phyloP scores from a whole-genome alignment of 2,888 invertebrate species.

The Macroteleia sp. region DNA sequence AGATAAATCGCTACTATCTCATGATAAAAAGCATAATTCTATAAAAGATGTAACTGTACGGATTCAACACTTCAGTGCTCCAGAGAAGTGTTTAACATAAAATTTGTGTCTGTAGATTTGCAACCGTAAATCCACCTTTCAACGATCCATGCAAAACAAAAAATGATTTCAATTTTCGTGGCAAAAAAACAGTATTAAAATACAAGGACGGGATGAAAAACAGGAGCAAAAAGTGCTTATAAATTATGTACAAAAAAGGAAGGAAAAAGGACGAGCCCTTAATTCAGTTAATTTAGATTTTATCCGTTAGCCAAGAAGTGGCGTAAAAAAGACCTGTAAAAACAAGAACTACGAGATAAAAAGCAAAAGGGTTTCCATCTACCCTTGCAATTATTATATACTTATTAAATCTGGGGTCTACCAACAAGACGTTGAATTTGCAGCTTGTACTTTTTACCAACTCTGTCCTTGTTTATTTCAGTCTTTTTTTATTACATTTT shows the following conservation, averaged over 20 bases:
- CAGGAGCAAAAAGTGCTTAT: slow-evolving; percentile 73
- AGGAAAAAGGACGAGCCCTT: slow-evolving; percentile 78
- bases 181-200: slow-evolving; percentile 33
- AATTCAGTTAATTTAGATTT: slow-evolving; percentile 85
- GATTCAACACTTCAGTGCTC: no score
- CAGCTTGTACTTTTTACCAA: slow-evolving; percentile 59
- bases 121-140: slow-evolving; percentile 82
- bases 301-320: slow-evolving; percentile 80
- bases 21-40: no score
- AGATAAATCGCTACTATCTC: neutral
- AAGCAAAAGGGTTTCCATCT: slow-evolving; percentile 61
- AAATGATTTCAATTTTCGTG: slow-evolving; percentile 36
- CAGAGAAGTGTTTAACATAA: slow-evolving; percentile 70
- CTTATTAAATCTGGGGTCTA: slow-evolving; percentile 80
- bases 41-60: no score
- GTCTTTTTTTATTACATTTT: slow-evolving; percentile 67
- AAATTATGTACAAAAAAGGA: slow-evolving; percentile 80
- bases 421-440: slow-evolving; percentile 74
- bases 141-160: slow-evolving; percentile 74
- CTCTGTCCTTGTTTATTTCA: slow-evolving; percentile 59
- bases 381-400: slow-evolving; percentile 82
- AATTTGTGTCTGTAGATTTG: slow-evolving; percentile 80
- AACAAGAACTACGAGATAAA: slow-evolving; percentile 55
- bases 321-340: slow-evolving; percentile 30
- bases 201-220: slow-evolving; percentile 38